Percentiles rank a stretch among this genome's conserved stretches.
Conservation (phyloP, 1,140 invertebrate genomes). For the Sweltsa coloradensis region DNA sequence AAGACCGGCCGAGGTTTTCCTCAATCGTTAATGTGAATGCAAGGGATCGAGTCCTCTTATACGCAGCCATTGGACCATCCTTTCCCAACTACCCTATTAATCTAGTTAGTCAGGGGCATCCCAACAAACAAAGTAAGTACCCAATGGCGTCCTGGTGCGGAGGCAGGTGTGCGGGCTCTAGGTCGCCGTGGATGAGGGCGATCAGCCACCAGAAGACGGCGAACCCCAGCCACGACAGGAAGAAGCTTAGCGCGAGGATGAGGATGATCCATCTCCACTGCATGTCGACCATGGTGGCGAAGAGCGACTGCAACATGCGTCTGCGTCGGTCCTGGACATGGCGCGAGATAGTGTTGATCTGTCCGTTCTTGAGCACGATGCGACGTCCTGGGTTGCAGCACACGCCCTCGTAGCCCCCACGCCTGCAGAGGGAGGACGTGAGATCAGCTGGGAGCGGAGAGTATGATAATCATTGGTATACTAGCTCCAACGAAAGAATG, state of each 20-base stretch:
- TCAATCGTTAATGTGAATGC: too few species aligned
- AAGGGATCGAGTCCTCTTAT: too few species aligned
- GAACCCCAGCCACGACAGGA: slow-evolving; percentile 84
- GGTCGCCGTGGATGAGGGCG: slow-evolving; percentile 81
- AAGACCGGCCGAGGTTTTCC: too few species aligned
- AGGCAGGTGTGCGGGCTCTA: slow-evolving; percentile 57
- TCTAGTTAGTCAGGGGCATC: too few species aligned
- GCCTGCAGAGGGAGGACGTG: too few species aligned
- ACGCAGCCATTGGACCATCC: too few species aligned
- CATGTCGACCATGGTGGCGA: slow-evolving; percentile 74
- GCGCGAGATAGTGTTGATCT: slow-evolving; percentile 81
- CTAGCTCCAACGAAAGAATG: too few species aligned
- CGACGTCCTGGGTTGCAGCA: slow-evolving; percentile 54
- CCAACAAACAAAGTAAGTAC: too few species aligned
- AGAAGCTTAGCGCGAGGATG: slow-evolving; percentile 81
- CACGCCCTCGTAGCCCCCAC: slow-evolving; percentile 8
- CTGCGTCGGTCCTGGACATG: slow-evolving; percentile 67
- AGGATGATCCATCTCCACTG: slow-evolving; percentile 96
- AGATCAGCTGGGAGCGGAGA: too few species aligned
- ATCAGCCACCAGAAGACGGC: slow-evolving; percentile 89
- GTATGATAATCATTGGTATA: too few species aligned
- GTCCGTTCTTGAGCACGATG: slow-evolving; percentile 89
- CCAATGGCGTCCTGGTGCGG: slow-evolving; percentile 43
- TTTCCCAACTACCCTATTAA: too few species aligned
- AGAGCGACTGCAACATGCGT: slow-evolving; percentile 58